Evolutionary conservation across 2,888 invertebrate species (phyloP).

Genomic region (Kryphioiulus occultus): DNA sequence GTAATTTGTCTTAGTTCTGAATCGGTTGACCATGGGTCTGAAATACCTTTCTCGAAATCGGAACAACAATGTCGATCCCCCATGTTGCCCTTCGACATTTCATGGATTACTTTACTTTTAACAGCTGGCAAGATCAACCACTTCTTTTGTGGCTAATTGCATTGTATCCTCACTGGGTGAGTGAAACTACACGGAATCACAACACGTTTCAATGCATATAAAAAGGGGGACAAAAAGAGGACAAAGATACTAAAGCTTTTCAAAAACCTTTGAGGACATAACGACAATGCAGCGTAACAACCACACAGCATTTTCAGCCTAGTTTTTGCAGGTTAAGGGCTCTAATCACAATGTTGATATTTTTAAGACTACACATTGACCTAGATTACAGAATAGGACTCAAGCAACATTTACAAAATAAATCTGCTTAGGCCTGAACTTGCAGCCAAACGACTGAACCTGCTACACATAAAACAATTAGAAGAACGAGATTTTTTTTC

Average conservation of each 20-base stretch:
- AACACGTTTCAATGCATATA: not conserved
- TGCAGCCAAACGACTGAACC: not conserved
- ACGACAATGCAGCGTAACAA: conserved; percentile 16
- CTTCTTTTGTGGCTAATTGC: conserved; percentile 4
- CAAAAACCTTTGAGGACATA: conserved; percentile 10
- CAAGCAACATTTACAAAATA: not conserved
- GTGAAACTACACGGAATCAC: conserved; percentile 11
- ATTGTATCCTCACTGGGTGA: conserved; percentile 24
- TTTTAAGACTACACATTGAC: conserved; percentile 4
- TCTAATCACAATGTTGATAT: not conserved
- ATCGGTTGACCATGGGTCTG: not conserved
- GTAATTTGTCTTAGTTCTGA: not conserved
- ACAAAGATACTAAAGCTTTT: conserved; percentile 36
- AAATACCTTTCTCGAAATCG: not conserved
- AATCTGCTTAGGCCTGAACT: not conserved
- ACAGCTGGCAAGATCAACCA: not conserved
- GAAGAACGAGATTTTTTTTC: not conserved
- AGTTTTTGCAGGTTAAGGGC: conserved; percentile 13
- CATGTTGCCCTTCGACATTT: conserved; percentile 36
- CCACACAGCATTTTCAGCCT: conserved; percentile 31
- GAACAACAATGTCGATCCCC: conserved; percentile 10
- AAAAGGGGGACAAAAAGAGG: conserved; percentile 9
- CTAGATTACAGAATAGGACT: conserved; percentile 12
- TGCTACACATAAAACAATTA: not conserved
- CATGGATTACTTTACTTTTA: not conserved